Evolutionary conservation across 2,113 vertebrate species (phyloP), one percentile per base, ranked within the genome.

Genomic region (Stegostoma tigrinum): DNA sequence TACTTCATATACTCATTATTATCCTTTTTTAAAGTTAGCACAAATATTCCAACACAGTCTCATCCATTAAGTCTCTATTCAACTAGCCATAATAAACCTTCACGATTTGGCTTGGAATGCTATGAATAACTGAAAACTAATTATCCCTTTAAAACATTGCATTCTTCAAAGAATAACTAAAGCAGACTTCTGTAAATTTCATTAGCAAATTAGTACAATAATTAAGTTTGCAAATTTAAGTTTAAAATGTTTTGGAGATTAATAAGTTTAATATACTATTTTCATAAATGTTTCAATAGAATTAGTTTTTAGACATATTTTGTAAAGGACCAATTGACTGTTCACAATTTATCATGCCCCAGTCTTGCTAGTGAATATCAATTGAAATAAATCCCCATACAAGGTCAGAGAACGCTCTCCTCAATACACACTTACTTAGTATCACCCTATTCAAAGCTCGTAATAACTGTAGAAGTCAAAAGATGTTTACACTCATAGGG

Each of bases 381-480:
- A 61, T 61, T 61, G 7, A 61, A 61, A 61, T 12, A 61, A 61
- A 10, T 61, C 12, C 55, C 55, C 24, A 14, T 34, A 27, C 38
- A 45, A 78, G 48, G 55, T 86, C 34, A 6, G 48, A 95, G 55
- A 52, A 78, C 55, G 12, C 55, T 12, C 21, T 10, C 19, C 6
- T 19, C 52, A 95, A 34, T 10, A 48, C 48, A 48, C 4, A 34
- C 10, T 27, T 6, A 48, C 34, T 30, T 17, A 14, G 3, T 52
- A n/a, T 8, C 7, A 7, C 21, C 30, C 12, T 61, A 8, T 27
- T 38, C 30, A 45, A 61, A 61, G 17, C 75, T 14, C 23, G 38
- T 38, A n/a, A 34, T 38, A 34, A 85, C 48, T 27, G 17, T 66
- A n/a, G 38, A 30, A 94, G 85, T 17, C 64, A 48, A 97, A 99